Percentiles rank a stretch among this genome's conserved stretches.
These are phyloP conservation scores for Crotalus helleri DNA, from an alignment of 2,113 vertebrate species.

Conservation along the genomic window DNA sequence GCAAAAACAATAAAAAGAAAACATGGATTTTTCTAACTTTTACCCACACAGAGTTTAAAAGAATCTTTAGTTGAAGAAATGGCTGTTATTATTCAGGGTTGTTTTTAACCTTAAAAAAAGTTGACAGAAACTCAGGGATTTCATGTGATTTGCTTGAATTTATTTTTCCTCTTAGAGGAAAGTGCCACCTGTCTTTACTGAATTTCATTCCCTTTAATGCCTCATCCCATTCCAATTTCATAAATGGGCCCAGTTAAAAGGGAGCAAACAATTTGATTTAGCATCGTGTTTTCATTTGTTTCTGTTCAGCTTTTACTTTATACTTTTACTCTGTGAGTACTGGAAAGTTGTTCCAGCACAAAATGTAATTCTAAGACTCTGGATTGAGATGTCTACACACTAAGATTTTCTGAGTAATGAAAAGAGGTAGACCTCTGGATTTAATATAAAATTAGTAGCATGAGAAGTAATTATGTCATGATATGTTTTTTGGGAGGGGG, in stretches of 20 bases:
- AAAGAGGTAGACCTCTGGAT: neutral
- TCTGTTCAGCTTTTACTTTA: neutral
- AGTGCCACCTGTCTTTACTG: neutral
- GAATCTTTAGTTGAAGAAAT: neutral
- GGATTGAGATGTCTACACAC: neutral
- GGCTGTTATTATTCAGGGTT: neutral
- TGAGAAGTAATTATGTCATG: neutral
- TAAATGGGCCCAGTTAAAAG: neutral
- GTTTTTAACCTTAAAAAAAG: neutral
- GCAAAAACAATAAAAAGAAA: neutral
- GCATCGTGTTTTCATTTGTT: neutral
- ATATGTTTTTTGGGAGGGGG: neutral
- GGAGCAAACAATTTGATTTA: neutral
- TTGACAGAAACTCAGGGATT: neutral
- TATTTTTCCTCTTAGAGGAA: neutral
- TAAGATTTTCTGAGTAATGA: neutral
- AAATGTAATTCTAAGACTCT: neutral
- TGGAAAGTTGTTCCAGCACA: neutral
- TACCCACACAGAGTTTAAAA: neutral
- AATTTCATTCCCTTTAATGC: neutral
- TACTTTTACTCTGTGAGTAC: neutral
- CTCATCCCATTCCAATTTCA: neutral
- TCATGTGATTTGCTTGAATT: neutral
- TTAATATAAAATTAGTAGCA: neutral
- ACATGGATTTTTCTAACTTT: neutral